phyloP scores from a whole-genome alignment of 2,888 invertebrate species.

The Harpalus rubripes region DNA sequence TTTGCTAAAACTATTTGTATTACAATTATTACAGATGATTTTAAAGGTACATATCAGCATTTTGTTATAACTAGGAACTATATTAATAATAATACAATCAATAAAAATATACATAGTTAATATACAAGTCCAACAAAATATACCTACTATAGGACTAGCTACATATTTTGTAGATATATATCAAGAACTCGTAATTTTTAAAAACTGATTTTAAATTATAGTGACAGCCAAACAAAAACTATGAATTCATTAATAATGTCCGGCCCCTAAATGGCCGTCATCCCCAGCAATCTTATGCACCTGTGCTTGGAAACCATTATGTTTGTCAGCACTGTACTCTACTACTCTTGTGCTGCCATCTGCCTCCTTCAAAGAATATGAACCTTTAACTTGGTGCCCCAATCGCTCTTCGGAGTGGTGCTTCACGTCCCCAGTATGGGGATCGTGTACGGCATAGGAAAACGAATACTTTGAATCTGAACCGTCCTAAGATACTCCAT shows the following conservation, averaged over 20 bases:
- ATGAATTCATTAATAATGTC: background rate
- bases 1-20: background rate
- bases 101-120: too few relatives aligned
- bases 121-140: too few relatives aligned
- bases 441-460: slow-evolving; percentile 82
- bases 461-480: slow-evolving; percentile 81
- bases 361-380: slow-evolving; percentile 80
- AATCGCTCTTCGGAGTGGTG: slow-evolving; percentile 82
- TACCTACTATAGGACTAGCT: too few relatives aligned
- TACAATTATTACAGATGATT: background rate
- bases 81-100: background rate
- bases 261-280: slow-evolving; percentile 1
- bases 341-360: slow-evolving; percentile 81
- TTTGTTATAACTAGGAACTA: background rate
- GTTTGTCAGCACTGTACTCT: slow-evolving; percentile 81
- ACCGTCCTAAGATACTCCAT: slow-evolving; percentile 76
- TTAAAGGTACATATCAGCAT: background rate
- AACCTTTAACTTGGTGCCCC: slow-evolving; percentile 82
- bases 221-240: too few relatives aligned
- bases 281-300: slow-evolving; percentile 79
- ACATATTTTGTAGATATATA: too few relatives aligned
- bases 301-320: slow-evolving; percentile 81
- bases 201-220: too few relatives aligned
- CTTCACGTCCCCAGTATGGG: slow-evolving; percentile 81
- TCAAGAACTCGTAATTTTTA: too few relatives aligned